Base-by-base conservation (phyloP, 2,888 invertebrate genomes). In the Stegophylla sp. region DNA sequence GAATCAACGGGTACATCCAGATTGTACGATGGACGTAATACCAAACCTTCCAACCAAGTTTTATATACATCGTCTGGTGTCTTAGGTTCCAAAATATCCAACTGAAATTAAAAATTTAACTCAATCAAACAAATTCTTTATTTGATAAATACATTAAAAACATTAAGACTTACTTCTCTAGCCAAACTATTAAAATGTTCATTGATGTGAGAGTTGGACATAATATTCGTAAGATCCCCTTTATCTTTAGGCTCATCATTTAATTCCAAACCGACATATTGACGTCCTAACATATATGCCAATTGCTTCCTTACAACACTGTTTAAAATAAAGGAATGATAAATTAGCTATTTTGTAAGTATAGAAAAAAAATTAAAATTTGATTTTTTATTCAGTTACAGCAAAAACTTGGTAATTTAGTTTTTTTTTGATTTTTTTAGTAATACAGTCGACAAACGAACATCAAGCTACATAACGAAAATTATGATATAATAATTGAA, bases 81-180 rank as follows among this genome's bases (percentile, higher is more conserved):
- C 88, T 99, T 99, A 0, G 99, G 97, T 86, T 99, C 98, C 94
- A 98, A 94, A 84, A 99, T 97, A 86, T 99, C 99, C 85, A 99
- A 90, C 92, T 93, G 86, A 61, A 86, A 85, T 82, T 82, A 69
- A 34, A 48, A 66, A 67, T 67, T 3, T 12, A 69, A 56, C 56
- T 23, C 56, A 56, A 17, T 0, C 5, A 34, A 23, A 23, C 1
- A 56, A 5, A 53, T 15, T 59, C 63, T 51, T 61, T n/a, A 34
- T 5, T 34, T 34, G 7, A 34, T 20, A 48, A 15, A 71, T 82
- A 83, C 13, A 3, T 23, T 69, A 69, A 20, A 26, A 3, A 69
- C 9, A 12, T 12, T 20, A 53, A 71, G 12, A 83, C 83, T 82
- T 83, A 92, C 92, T 89, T 99, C 99, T 87, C 98, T 91, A 3